These are phyloP conservation scores for Pelecanoides urinatrix DNA, from an alignment of 2,113 vertebrate species.

Conservation along the genomic window DNA sequence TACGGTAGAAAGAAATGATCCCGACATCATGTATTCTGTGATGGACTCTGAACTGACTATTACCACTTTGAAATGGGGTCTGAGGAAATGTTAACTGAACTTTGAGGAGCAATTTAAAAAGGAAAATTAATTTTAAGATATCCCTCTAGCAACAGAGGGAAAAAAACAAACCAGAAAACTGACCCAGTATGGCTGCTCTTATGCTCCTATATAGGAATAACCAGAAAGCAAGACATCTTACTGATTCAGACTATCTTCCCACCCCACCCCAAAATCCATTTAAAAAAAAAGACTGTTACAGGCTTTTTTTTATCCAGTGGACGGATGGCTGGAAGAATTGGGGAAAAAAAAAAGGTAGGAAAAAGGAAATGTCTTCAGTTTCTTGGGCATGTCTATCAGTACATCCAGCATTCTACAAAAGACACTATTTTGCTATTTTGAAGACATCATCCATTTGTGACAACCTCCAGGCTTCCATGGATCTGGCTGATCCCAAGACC, in stretches of 20 bases:
- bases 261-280: background rate
- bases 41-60: background rate
- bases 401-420: background rate
- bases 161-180: background rate
- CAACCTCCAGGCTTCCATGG: background rate
- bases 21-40: background rate
- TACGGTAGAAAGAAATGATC: background rate
- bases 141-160: background rate
- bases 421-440: background rate
- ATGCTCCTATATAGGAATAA: background rate
- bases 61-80: background rate
- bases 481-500: background rate
- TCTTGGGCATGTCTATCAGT: background rate
- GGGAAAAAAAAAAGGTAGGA: too few relatives aligned
- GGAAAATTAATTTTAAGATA: background rate
- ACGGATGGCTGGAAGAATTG: background rate
- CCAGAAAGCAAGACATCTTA: background rate
- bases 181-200: background rate
- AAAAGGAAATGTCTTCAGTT: background rate
- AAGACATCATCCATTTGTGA: background rate
- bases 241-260: background rate
- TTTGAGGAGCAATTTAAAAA: background rate
- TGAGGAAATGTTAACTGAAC: background rate
- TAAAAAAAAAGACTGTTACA: background rate
- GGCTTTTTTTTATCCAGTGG: rapidly evolving